Conservation (phyloP, 2,888 invertebrate species). For the Yponomeuta sedellus region DNA sequence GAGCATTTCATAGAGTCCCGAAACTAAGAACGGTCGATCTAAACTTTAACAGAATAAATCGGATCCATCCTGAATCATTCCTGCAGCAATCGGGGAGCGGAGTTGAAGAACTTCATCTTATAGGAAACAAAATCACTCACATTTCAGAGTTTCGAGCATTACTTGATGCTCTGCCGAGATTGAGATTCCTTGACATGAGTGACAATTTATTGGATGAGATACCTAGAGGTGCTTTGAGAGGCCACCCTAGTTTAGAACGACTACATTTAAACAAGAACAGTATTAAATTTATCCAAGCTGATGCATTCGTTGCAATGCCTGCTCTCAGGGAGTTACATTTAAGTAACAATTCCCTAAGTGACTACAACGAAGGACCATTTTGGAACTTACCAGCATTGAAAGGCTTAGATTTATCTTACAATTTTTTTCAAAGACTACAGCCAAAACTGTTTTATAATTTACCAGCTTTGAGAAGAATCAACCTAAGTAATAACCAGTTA, state of each 20-base stretch:
- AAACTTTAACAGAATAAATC: conserved; percentile 84
- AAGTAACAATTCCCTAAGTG: conserved; percentile 87
- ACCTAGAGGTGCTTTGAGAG: conserved; percentile 85
- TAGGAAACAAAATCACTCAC: conserved; percentile 85
- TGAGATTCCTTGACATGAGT: conserved; percentile 87
- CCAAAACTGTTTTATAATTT: conserved; percentile 83
- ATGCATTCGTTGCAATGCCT: conserved; percentile 89
- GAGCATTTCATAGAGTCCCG: conserved; percentile 88
- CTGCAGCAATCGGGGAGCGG: conserved; percentile 83
- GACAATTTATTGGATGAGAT: conserved; percentile 85
- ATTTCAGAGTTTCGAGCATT: conserved; percentile 84
- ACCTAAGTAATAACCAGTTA: conserved; percentile 85
- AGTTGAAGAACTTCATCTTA: conserved; percentile 85
- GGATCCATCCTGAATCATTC: conserved; percentile 89
- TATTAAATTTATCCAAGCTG: conserved; percentile 83
- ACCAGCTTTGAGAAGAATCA: conserved; percentile 84
- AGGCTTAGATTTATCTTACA: conserved; percentile 87
- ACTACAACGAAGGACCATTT: conserved; percentile 83
- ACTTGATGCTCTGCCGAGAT: conserved; percentile 84
- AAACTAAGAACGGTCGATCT: conserved; percentile 83
- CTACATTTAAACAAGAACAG: conserved; percentile 88
- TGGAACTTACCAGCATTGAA: conserved; percentile 91
- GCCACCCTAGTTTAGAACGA: conserved; percentile 87
- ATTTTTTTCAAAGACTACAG: conserved; percentile 83
- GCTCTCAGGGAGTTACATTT: conserved; percentile 88